A percentile compares a stretch with the other conserved stretches of the same genome.
phyloP scores from a whole-genome alignment of 1,140 invertebrate species.

The Cydia strobilella region DNA sequence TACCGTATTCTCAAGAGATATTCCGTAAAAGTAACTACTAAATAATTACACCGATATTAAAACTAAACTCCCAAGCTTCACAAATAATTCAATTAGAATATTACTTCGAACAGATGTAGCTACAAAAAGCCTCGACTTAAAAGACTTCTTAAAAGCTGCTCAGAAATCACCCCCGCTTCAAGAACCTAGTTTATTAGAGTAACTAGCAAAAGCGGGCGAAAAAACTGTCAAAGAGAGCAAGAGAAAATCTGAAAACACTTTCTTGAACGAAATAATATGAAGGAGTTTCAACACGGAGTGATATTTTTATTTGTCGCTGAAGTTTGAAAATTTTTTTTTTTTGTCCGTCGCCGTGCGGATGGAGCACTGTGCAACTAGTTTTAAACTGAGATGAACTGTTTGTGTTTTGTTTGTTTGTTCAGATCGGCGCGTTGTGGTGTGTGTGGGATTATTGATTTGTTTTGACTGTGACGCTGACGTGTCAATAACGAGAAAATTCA shows the following conservation, averaged over 20 bases:
- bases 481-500: too few relatives aligned
- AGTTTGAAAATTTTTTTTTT: conserved; percentile 14
- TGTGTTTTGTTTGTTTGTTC: conserved; percentile 1
- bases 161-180: not conserved
- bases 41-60: not conserved
- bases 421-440: not conserved
- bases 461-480: too few relatives aligned
- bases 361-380: conserved; percentile 20
- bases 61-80: not conserved
- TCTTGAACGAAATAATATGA: conserved; percentile 22
- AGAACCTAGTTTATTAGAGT: conserved; percentile 26
- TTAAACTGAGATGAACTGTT: conserved; percentile 26
- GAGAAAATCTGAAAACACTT: conserved; percentile 28
- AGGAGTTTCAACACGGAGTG: not conserved
- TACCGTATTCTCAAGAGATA: not conserved
- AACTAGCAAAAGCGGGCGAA: conserved; percentile 2
- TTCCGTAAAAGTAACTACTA: not conserved
- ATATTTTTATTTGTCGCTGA: conserved; percentile 10
- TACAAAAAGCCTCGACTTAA: conserved; percentile 11
- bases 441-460: conserved; percentile 1
- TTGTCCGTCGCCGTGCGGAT: not conserved
- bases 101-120: not conserved
- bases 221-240: conserved; percentile 26
- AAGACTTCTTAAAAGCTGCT: conserved; percentile 18
- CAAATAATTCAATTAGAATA: conserved; percentile 23